phyloP scores from a whole-genome alignment of 2,888 invertebrate species.

The Hesperia comma region DNA sequence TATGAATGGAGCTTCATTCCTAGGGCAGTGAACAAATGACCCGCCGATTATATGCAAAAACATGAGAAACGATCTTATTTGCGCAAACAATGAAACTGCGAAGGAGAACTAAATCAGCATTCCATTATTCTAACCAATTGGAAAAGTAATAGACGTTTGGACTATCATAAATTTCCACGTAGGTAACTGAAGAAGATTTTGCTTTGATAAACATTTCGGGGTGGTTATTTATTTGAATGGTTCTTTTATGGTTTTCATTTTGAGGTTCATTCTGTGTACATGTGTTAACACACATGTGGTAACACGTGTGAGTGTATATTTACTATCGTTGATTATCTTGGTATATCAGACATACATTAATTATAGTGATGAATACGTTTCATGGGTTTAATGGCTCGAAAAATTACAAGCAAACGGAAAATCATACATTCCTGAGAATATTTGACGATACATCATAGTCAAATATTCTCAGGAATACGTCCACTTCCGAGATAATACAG shows the following conservation, averaged over 20 bases:
- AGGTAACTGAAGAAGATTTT: conserved; percentile 11
- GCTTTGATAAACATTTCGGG: conserved; percentile 13
- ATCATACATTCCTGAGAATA: too few relatives aligned
- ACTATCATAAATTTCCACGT: conserved; percentile 21
- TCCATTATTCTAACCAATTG: conserved; percentile 29
- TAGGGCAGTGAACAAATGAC: conserved; percentile 41
- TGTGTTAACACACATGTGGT: too few relatives aligned
- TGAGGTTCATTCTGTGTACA: background rate
- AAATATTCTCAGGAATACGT: too few relatives aligned
- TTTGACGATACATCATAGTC: too few relatives aligned
- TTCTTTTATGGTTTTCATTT: background rate
- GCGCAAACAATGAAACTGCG: conserved; percentile 38
- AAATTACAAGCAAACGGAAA: too few relatives aligned
- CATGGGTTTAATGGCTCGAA: too few relatives aligned
- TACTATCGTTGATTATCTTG: too few relatives aligned
- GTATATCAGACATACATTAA: too few relatives aligned
- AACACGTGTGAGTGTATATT: too few relatives aligned
- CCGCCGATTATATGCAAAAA: conserved; percentile 5
- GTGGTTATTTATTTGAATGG: conserved; percentile 9
- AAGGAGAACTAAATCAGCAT: conserved; percentile 31
- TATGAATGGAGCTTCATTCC: too few relatives aligned
- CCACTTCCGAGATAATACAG: too few relatives aligned
- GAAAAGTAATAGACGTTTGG: conserved; percentile 28
- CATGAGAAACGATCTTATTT: conserved; percentile 44
- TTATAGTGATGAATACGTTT: too few relatives aligned